These are phyloP conservation scores for Ceryle rudis DNA, from an alignment of 2,797 vertebrate genomes.

Conservation along the genomic window DNA sequence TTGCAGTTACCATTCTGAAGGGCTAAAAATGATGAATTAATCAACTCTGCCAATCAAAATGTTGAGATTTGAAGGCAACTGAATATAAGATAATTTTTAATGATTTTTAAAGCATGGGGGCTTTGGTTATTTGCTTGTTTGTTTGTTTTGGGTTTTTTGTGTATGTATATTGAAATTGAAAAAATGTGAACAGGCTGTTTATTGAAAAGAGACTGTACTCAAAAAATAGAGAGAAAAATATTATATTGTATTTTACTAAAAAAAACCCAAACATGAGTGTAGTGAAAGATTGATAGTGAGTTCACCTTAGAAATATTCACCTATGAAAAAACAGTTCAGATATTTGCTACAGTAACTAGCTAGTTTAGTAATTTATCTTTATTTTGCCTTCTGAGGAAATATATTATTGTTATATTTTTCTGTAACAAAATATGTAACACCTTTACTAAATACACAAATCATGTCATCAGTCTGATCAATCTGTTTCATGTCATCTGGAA, in stretches of 20 bases:
- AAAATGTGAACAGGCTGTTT: not conserved
- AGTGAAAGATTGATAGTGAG: not conserved
- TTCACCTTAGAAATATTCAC: not conserved
- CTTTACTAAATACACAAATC: not conserved
- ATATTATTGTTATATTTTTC: not conserved
- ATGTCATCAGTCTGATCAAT: not conserved
- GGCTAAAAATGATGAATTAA: not conserved
- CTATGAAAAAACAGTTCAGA: not conserved
- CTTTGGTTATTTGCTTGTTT: not conserved
- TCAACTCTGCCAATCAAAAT: not conserved
- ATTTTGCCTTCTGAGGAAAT: not conserved
- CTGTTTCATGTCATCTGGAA: not conserved
- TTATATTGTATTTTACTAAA: not conserved
- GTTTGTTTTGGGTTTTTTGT: not conserved
- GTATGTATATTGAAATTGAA: not conserved
- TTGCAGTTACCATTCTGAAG: not conserved
- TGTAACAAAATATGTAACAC: not conserved
- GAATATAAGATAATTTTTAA: not conserved
- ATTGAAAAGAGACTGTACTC: not conserved
- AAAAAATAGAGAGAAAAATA: not conserved
- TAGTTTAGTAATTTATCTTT: not conserved
- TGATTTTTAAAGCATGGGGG: fast-evolving
- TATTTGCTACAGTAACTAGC: not conserved
- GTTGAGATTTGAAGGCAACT: not conserved
- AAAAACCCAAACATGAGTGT: not conserved